Base-by-base conservation (phyloP, 2,113 vertebrate genomes). In the Pao palembangensis region DNA sequence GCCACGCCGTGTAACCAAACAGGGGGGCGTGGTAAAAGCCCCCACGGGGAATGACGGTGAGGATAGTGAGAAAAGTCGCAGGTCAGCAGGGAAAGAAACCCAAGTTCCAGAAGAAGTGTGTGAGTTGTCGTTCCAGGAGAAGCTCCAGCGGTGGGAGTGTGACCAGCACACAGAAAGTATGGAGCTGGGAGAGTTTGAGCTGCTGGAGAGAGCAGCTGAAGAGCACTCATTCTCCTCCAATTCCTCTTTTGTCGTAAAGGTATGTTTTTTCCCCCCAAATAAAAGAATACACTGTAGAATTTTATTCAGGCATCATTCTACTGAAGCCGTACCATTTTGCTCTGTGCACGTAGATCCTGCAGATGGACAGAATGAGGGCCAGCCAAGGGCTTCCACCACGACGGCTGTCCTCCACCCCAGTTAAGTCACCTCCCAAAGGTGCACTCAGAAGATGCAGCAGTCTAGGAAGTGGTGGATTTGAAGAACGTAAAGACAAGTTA, bases 141-240 rank as follows among this genome's bases (percentile, higher is more conserved):
- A 93, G 57, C 65, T 93, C 28, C 86, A 84, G 62, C 89, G 54
- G 23, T 97, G 94, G 95, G 93, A 94, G 55, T 86, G 80, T 23
- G 89, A 94, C 64, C 91, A 84, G 61, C 91, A 92, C 69, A 85
- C 88, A 56, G 96, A 99, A 71, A 92, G 79, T 67, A 75, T 92
- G 54, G 96, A 98, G 88, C 88, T 98, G 81, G 94, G 95, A 80
- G 96, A 99, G 77, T 99, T 99, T 90, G 92, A 98, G 78, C 91
- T 98, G 76, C 87, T 99, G 70, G 96, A 98, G 76, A 91, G 93
- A 81, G 96, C 93, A 23, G 96, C 95, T 10, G 94, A 96, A 76
- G 96, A 99, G 87, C 88, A 96, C 28, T 99, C 96, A 58, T 97
- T 99, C 89, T 96, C 96, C 8, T 98, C 95, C 58, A 98, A 94